Conservation (phyloP, 92 coral and sea anemone genomes). For the Nematostella vectensis region DNA sequence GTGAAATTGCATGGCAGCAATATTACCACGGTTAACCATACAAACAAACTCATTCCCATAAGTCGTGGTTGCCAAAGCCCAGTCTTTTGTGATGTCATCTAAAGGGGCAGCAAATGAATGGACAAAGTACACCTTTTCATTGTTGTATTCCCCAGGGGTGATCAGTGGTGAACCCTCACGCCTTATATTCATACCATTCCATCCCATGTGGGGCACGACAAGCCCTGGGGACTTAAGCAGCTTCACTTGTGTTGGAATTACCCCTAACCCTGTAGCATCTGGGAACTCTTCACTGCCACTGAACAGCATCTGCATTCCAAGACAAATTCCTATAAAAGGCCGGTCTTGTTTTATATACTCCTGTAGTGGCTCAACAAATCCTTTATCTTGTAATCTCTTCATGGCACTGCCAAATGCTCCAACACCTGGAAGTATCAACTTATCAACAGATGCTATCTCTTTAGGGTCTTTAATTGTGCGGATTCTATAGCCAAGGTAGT, state of each 20-base stretch:
- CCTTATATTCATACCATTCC: constrained; percentile 42
- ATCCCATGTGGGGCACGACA: constrained; percentile 52
- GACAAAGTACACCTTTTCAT: constrained; percentile 43
- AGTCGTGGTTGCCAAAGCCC: constrained; percentile 40
- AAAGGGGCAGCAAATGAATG: constrained; percentile 35
- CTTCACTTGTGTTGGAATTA: constrained; percentile 30
- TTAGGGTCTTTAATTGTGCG: constrained; percentile 26
- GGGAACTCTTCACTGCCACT: constrained; percentile 44
- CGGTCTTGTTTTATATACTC: constrained; percentile 28
- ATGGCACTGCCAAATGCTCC: constrained; percentile 58
- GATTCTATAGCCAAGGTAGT: constrained; percentile 36
- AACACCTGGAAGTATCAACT: constrained; percentile 47
- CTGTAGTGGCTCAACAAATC: constrained; percentile 33
- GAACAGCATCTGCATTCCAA: constrained; percentile 43
- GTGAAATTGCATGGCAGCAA: constrained; percentile 44
- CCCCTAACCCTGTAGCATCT: constrained; percentile 20
- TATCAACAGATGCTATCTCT: constrained; percentile 32
- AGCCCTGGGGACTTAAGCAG: constrained; percentile 23
- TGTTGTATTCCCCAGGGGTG: constrained; percentile 7
- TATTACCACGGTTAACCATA: constrained; percentile 31
- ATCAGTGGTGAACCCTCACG: constrained; percentile 17
- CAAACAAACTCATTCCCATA: constrained; percentile 40
- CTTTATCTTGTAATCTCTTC: constrained; percentile 20
- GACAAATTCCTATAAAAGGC: constrained; percentile 41
- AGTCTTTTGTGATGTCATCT: constrained; percentile 9